Evolutionary conservation across 2,113 vertebrate genomes (phyloP).

Genomic region (Hepsetus odoe): DNA sequence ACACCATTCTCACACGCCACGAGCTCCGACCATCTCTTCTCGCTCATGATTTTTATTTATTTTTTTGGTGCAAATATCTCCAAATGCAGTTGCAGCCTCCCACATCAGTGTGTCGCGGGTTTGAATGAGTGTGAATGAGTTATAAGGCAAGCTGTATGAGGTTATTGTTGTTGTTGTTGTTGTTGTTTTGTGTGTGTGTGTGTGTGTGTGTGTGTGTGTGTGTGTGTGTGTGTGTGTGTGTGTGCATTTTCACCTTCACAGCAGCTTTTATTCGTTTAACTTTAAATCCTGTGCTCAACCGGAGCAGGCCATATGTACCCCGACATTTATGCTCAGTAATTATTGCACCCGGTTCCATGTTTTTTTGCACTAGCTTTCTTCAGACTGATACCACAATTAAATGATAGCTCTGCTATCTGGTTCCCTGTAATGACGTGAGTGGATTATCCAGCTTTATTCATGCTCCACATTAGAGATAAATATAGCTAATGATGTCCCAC

Average conservation of each 20-base stretch:
- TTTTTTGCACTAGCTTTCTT: constrained; percentile 26
- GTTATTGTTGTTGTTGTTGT: neutral
- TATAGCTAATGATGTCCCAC: constrained; percentile 52
- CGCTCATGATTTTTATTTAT: neutral
- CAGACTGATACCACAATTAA: constrained; percentile 40
- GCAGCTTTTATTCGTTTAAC: no score
- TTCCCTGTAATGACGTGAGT: constrained; percentile 36
- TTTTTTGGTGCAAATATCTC: neutral
- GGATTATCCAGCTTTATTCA: constrained; percentile 45
- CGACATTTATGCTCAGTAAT: constrained; percentile 34
- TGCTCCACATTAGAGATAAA: constrained; percentile 50
- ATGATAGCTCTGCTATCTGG: constrained; percentile 25
- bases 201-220: neutral
- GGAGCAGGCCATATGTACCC: neutral
- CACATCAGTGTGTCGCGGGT: neutral
- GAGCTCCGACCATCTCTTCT: neutral
- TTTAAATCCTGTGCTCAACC: neutral
- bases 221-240: neutral
- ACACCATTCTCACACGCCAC: neutral
- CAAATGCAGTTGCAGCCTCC: neutral
- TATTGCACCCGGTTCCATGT: constrained; percentile 18
- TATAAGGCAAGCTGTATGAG: neutral
- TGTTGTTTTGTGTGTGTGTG: neutral
- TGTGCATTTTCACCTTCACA: no score
- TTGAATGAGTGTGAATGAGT: neutral